A percentile compares a stretch with the other conserved stretches of the same genome.
phyloP scores from a whole-genome alignment of 2,888 invertebrate species.

The Allolobophora icterica region DNA sequence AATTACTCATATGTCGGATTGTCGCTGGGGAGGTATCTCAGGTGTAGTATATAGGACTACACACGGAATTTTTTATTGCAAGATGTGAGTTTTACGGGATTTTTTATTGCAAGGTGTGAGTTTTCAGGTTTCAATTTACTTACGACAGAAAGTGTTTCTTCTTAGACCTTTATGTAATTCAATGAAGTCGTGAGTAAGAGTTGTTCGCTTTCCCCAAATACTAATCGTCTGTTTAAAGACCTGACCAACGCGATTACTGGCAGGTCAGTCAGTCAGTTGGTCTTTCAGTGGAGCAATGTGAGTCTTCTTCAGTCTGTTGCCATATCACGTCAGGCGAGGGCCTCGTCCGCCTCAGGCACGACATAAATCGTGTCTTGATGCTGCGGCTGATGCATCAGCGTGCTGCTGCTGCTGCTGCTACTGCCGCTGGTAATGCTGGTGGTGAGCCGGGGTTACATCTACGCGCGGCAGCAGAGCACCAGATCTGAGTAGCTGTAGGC shows the following conservation, averaged over 20 bases:
- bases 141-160: too few species aligned
- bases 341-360: neutral
- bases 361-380: conserved; percentile 8
- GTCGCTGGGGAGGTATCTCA: too few species aligned
- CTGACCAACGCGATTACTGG: neutral
- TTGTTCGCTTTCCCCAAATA: neutral
- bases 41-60: too few species aligned
- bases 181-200: neutral
- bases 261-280: neutral
- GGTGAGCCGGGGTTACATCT: neutral
- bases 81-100: too few species aligned
- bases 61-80: too few species aligned
- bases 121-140: too few species aligned
- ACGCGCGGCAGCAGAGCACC: neutral
- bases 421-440: neutral
- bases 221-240: neutral
- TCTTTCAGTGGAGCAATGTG: too few species aligned
- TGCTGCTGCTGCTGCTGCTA: neutral
- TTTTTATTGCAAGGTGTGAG: too few species aligned
- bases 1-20: too few species aligned
- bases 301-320: neutral
- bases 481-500: neutral
- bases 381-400: neutral
- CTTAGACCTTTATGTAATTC: too few species aligned
- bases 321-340: neutral